Conservation (phyloP, 2,888 invertebrate species). For the Smittia aterrima region DNA sequence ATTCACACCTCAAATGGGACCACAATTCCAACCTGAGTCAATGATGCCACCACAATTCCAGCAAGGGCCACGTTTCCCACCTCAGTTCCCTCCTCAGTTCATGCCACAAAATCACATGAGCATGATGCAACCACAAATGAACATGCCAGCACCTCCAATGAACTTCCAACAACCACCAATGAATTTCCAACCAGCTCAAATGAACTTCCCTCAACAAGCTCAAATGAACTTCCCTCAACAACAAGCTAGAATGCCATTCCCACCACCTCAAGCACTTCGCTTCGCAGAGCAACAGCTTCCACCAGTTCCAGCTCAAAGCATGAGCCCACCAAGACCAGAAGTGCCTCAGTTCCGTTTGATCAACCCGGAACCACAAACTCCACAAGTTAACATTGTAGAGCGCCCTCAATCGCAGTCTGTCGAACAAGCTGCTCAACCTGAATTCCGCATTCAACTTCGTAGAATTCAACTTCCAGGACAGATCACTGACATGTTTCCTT, state of each 20-base stretch:
- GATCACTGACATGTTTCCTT: conserved; percentile 34
- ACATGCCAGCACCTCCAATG: conserved; percentile 42
- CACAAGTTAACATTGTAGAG: conserved; percentile 18
- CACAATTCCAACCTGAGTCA: conserved; percentile 50
- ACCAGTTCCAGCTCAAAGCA: conserved; percentile 52
- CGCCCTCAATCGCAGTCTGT: not conserved
- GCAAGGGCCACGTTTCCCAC: conserved; percentile 47
- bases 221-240: conserved; percentile 42
- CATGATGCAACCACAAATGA: conserved; percentile 39
- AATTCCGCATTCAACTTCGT: conserved; percentile 54
- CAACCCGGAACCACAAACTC: conserved; percentile 42
- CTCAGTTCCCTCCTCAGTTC: conserved; percentile 47
- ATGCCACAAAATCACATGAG: conserved; percentile 46
- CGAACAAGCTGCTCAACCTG: conserved; percentile 45
- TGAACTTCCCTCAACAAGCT: conserved; percentile 44
- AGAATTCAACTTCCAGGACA: conserved; percentile 55
- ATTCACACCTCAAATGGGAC: conserved; percentile 27
- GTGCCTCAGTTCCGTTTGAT: conserved; percentile 52
- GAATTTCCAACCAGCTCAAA: conserved; percentile 40
- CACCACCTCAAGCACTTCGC: conserved; percentile 4
- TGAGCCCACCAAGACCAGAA: conserved; percentile 56
- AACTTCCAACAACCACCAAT: conserved; percentile 43
- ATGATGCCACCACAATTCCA: conserved; percentile 51
- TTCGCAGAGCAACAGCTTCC: conserved; percentile 52
- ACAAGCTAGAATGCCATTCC: conserved; percentile 34